These are phyloP conservation scores for Xiphias gladius DNA, from an alignment of 2,113 vertebrate species.

Conservation along the genomic window DNA sequence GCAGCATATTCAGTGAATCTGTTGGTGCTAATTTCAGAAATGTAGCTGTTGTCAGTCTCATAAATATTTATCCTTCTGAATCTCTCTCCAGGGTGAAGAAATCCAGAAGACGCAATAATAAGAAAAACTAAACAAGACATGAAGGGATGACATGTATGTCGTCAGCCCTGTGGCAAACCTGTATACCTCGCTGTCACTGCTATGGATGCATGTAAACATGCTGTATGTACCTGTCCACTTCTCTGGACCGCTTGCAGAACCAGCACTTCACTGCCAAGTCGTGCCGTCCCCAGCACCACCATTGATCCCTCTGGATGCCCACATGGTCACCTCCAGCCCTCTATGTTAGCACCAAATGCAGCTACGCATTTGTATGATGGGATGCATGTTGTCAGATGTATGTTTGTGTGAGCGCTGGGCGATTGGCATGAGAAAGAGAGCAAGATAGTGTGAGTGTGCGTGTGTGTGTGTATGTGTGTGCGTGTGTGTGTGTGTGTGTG, in stretches of 20 bases:
- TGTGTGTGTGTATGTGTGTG: slow-evolving; percentile 3
- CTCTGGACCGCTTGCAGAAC: slow-evolving; percentile 80
- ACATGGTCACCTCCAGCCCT: slow-evolving; percentile 19
- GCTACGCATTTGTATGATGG: slow-evolving; percentile 26
- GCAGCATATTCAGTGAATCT: neutral
- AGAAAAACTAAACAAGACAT: slow-evolving; percentile 66
- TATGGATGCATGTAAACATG: slow-evolving; percentile 75
- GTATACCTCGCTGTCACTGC: slow-evolving; percentile 67
- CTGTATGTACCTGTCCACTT: slow-evolving; percentile 63
- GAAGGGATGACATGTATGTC: neutral
- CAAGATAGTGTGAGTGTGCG: neutral
- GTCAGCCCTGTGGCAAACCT: slow-evolving; percentile 38
- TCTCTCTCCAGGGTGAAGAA: slow-evolving; percentile 79
- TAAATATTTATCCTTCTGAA: neutral
- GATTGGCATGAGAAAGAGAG: neutral
- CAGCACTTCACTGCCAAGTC: slow-evolving; percentile 80
- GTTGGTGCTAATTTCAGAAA: neutral
- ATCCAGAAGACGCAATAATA: slow-evolving; percentile 74
- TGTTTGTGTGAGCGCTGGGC: neutral
- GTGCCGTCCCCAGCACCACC: slow-evolving; percentile 24
- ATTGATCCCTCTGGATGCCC: neutral
- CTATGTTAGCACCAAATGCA: slow-evolving; percentile 56
- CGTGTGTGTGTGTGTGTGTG: slow-evolving; percentile 13
- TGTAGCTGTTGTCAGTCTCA: neutral
- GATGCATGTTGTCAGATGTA: slow-evolving; percentile 19